Base-by-base conservation (phyloP, 53 echinoderm and acorn worm genomes). In the Holothuria scabra region DNA sequence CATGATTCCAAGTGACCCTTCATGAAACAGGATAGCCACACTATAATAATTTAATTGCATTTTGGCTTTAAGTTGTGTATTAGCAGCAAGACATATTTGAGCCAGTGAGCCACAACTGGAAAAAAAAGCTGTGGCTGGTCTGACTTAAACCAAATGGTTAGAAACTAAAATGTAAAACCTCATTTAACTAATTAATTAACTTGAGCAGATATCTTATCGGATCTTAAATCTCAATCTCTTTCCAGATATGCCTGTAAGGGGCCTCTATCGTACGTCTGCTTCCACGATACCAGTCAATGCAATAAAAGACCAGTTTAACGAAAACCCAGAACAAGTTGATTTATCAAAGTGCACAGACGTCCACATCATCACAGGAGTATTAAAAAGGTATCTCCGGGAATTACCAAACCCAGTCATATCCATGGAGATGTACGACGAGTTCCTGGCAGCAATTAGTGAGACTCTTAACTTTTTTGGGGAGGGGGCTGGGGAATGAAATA, bases 381-480 rank as follows among this genome's bases (percentile, higher is more conserved):
- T 97, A 20, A 97, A 97, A 59, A 76, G 92, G 24, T 97, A 94
- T 71, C 85, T 97, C 4, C 48, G 94, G 37, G 94, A 94, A 74
- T 87, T 97, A 21, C 97, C 97, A 3, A 92, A 97, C 83, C 97
- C 97, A 2, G 97, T 97, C 85, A 97, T 97, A 67, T 87, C 94
- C 21, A 87, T 84, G 26, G 90, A 97, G 60, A 88, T 92, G 89
- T 97, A 97, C 49, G 82, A 84, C 49, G 81, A 81, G 62, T 93
- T 97, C 78, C 83, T 97, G 29, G 58, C 65, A 80, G 97, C 97
- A 16, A 90, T 85, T 49, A 74, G 97, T 97, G 79, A 97, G 97
- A 90, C 22, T 2, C 7, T 20, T 14, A 3, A 59, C 3, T 52
- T 1, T 16, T 52, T 16, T n/a, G n/a, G n/a, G n/a, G n/a, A n/a